phyloP scores from a whole-genome alignment of 2,888 invertebrate species.

The Clitarchus hookeri region DNA sequence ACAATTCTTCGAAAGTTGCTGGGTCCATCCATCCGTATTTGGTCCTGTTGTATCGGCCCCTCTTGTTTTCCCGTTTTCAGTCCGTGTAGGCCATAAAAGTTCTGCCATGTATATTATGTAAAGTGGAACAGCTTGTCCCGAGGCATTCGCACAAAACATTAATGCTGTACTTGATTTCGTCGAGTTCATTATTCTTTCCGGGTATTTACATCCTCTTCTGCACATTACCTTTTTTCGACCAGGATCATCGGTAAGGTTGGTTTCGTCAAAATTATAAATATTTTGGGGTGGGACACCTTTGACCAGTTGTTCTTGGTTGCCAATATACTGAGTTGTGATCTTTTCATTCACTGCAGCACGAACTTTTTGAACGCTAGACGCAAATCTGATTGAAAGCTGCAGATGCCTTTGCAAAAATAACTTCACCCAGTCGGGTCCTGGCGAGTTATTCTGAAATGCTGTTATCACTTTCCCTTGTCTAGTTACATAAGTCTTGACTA shows the following conservation, averaged over 20 bases:
- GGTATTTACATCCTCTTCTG: slow-evolving; percentile 50
- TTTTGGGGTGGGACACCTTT: slow-evolving; percentile 43
- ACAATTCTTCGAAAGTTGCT: too few species aligned
- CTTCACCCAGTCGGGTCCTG: slow-evolving; percentile 45
- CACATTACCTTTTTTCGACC: slow-evolving; percentile 37
- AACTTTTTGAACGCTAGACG: background rate
- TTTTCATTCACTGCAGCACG: slow-evolving; percentile 32
- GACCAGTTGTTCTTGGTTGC: slow-evolving; percentile 39
- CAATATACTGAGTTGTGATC: slow-evolving; percentile 43
- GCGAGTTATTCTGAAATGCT: slow-evolving; percentile 45
- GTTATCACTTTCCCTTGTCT: slow-evolving; percentile 35
- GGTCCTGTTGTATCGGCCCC: too few species aligned
- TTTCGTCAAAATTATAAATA: slow-evolving; percentile 51
- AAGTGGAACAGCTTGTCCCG: too few species aligned
- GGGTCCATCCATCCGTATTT: too few species aligned
- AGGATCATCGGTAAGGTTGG: slow-evolving; percentile 43
- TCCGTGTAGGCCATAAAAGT: slow-evolving; percentile 50
- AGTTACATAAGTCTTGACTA: slow-evolving; percentile 42
- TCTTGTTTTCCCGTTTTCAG: slow-evolving; percentile 47
- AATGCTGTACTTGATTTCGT: slow-evolving; percentile 50
- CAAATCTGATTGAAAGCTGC: slow-evolving; percentile 37
- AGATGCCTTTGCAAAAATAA: slow-evolving; percentile 38
- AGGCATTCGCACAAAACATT: slow-evolving; percentile 51
- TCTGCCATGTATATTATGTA: too few species aligned
- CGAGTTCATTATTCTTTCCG: slow-evolving; percentile 50